A percentile compares a stretch with the other conserved stretches of the same genome.
Conservation (phyloP, 2,797 vertebrate species). For the Artibeus jamaicensis region DNA sequence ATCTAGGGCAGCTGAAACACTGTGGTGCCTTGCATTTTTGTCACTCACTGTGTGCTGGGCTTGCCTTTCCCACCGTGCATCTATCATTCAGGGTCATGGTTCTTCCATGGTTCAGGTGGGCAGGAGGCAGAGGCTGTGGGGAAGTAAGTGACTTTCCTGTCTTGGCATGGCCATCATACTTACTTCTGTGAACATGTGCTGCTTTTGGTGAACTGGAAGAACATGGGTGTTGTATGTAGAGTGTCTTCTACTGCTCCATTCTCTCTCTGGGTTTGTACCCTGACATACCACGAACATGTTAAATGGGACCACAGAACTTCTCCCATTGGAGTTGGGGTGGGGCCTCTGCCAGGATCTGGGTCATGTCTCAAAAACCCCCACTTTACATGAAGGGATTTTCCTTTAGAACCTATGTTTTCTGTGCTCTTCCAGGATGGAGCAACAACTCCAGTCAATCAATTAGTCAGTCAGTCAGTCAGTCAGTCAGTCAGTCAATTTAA, state of each 20-base stretch:
- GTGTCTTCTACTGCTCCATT: too few relatives aligned
- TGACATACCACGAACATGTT: background rate
- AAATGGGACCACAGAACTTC: background rate
- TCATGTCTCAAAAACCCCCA: background rate
- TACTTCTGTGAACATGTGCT: background rate
- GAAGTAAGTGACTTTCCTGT: slow-evolving; percentile 43
- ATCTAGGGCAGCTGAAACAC: background rate
- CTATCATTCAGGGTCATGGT: background rate
- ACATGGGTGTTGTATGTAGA: background rate
- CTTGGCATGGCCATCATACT: background rate
- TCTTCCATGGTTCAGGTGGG: slow-evolving; percentile 30
- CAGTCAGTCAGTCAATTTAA: background rate
- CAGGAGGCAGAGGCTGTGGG: background rate
- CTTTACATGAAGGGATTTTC: background rate
- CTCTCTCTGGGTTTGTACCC: background rate
- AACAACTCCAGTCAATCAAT: too few relatives aligned
- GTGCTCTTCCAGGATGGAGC: background rate
- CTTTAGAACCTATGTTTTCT: background rate
- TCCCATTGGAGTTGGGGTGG: background rate
- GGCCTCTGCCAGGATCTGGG: background rate
- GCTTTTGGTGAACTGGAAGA: background rate
- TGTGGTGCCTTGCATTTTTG: background rate
- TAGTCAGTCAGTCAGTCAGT: too few relatives aligned
- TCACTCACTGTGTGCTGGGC: background rate
- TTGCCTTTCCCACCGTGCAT: background rate